A percentile compares a stretch with the other conserved stretches of the same genome.
Evolutionary conservation across 2,888 invertebrate genomes (phyloP).

Genomic region (Seira musarum): DNA sequence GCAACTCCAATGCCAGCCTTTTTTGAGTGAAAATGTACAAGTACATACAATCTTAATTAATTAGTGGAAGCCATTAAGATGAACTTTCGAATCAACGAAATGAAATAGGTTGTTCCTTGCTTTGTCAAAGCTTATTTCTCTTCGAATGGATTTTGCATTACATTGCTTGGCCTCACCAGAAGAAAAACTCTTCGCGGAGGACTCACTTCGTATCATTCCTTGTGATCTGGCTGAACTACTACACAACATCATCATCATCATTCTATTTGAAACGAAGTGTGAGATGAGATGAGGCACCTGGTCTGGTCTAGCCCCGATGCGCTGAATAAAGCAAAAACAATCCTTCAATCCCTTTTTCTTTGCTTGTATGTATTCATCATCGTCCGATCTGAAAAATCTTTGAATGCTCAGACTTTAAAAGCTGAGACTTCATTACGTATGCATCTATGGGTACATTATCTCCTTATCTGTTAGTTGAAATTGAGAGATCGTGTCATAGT

Average conservation of each 20-base stretch:
- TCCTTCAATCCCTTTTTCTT: too few relatives aligned
- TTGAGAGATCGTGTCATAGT: background rate
- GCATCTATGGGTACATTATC: background rate
- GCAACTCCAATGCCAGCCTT: too few relatives aligned
- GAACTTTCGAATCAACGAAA: background rate
- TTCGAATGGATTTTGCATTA: background rate
- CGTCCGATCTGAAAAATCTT: background rate
- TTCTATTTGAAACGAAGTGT: background rate
- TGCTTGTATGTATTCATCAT: too few relatives aligned
- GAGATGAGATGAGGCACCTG: constrained; percentile 32
- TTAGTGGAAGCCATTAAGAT: background rate
- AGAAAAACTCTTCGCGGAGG: too few relatives aligned
- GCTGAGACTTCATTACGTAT: background rate
- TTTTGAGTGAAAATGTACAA: too few relatives aligned
- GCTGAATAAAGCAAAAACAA: too few relatives aligned
- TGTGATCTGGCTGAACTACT: background rate
- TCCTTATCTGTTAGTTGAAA: background rate
- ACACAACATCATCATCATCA: background rate
- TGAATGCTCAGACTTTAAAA: background rate
- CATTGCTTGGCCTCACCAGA: too few relatives aligned
- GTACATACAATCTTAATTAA: background rate
- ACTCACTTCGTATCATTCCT: background rate
- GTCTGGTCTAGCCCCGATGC: background rate
- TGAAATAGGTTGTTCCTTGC: too few relatives aligned
- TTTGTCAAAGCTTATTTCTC: too few relatives aligned